A percentile compares a stretch with the other conserved stretches of the same genome.
phyloP scores from a whole-genome alignment of 2,113 vertebrate species.

The Antennarius striatus region DNA sequence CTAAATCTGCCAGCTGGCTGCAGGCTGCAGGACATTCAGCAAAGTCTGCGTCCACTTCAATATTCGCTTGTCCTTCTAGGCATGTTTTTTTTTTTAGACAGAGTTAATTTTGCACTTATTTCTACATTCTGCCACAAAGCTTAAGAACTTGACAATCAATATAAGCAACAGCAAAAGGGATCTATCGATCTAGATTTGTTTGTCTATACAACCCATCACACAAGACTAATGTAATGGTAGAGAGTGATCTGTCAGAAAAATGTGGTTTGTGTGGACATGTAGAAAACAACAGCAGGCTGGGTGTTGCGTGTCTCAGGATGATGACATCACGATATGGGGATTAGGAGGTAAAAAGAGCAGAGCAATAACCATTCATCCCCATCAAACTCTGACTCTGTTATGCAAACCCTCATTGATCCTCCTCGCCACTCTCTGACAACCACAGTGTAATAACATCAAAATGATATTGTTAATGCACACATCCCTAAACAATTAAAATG shows the following conservation, averaged over 20 bases:
- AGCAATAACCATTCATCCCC: constrained; percentile 63
- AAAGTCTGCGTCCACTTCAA: constrained; percentile 28
- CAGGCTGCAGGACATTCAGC: constrained; percentile 25
- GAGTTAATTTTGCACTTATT: constrained; percentile 1
- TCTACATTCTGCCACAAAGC: background rate
- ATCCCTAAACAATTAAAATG: constrained; percentile 1
- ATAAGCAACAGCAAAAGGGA: constrained; percentile 3
- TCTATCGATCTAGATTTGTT: constrained; percentile 18
- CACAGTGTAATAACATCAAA: constrained; percentile 42
- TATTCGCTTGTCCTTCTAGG: constrained; percentile 16
- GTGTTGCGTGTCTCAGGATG: constrained; percentile 50
- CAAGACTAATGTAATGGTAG: constrained; percentile 10
- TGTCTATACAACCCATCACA: constrained; percentile 8
- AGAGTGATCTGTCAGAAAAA: constrained; percentile 43
- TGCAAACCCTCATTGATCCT: constrained; percentile 65
- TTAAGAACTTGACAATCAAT: background rate
- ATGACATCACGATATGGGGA: constrained; percentile 71
- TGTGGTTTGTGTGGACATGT: constrained; percentile 24
- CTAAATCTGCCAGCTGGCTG: constrained; percentile 56
- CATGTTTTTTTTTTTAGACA: constrained; percentile 1
- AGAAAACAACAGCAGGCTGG: constrained; percentile 36
- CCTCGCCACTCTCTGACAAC: constrained; percentile 46
- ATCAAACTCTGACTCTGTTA: constrained; percentile 57
- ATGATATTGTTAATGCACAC: constrained; percentile 36
- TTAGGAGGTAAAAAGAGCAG: constrained; percentile 60